These are phyloP conservation scores for Chiridota heheva DNA, from an alignment of 35 echinoderm and acorn worm genomes.

Conservation along the genomic window DNA sequence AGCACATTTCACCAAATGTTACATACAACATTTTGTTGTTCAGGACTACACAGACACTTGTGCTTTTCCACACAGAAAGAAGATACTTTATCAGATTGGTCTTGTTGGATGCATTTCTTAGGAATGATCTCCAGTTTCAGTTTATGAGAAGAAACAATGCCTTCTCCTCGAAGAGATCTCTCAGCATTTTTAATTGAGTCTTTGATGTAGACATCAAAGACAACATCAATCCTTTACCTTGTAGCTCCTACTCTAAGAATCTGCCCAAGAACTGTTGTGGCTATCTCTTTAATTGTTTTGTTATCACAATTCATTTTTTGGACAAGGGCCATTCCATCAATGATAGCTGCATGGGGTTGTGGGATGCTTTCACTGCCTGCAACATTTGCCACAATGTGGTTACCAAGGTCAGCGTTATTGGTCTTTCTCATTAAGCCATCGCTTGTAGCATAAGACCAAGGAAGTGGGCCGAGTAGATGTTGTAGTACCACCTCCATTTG, in stretches of 20 bases:
- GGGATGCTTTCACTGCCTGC: background rate
- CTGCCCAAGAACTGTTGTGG: background rate
- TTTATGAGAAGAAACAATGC: background rate
- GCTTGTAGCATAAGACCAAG: conserved; percentile 32
- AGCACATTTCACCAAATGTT: background rate
- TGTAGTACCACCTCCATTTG: conserved; percentile 16
- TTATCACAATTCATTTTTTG: conserved; percentile 41
- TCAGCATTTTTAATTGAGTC: conserved; percentile 35
- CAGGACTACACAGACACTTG: background rate
- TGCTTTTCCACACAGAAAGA: background rate
- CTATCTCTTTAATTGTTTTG: conserved; percentile 17
- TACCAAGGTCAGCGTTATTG: conserved; percentile 38
- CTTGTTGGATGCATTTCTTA: background rate
- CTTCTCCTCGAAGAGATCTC: background rate
- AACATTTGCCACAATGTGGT: conserved; percentile 2
- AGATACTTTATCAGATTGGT: background rate
- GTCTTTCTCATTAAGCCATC: conserved; percentile 51
- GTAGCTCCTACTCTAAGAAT: background rate
- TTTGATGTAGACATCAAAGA: conserved; percentile 43
- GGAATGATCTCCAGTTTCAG: background rate
- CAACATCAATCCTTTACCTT: conserved; percentile 41
- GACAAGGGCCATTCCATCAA: conserved; percentile 46
- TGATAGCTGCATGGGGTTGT: conserved; percentile 4
- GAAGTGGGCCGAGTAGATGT: conserved; percentile 49
- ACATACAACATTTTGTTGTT: background rate